A percentile compares a stretch with the other conserved stretches of the same genome.
phyloP scores from a whole-genome alignment of 1,140 invertebrate genomes.

The Probaryconus sp. region DNA sequence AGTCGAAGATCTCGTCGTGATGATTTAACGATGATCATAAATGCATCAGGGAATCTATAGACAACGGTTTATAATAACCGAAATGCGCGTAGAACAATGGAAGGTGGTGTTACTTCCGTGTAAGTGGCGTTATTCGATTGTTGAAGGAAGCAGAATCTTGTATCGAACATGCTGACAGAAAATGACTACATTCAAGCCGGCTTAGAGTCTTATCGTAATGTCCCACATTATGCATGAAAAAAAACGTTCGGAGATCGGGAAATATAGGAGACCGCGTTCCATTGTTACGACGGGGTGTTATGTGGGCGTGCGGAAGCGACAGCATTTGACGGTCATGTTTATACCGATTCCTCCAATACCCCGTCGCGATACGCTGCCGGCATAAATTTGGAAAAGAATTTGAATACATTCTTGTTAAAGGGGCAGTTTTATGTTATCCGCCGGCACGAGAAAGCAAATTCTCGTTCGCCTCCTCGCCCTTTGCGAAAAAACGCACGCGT shows the following conservation, averaged over 20 bases:
- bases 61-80: too few relatives aligned
- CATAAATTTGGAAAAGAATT: conserved; percentile 55
- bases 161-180: neutral
- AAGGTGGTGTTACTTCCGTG: neutral
- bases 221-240: conserved; percentile 56
- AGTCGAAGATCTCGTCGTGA: conserved; percentile 29
- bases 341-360: conserved; percentile 44
- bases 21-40: conserved; percentile 31
- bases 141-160: conserved; percentile 10
- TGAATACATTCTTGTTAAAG: conserved; percentile 58
- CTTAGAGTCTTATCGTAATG: conserved; percentile 30
- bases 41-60: conserved; percentile 8
- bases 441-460: conserved; percentile 36
- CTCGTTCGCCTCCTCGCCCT: conserved; percentile 29
- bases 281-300: conserved; percentile 54
- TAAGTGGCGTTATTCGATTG: conserved; percentile 10
- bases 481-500: conserved; percentile 28
- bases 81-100: neutral
- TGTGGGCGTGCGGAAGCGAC: conserved; percentile 44
- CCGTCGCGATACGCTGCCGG: conserved; percentile 38
- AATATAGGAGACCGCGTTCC: conserved; percentile 54
- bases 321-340: conserved; percentile 58
- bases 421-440: conserved; percentile 56
- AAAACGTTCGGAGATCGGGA: conserved; percentile 39
- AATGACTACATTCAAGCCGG: conserved; percentile 30